Evolutionary conservation across 2,888 invertebrate genomes (phyloP).

Genomic region (Megastigmus dorsalis): DNA sequence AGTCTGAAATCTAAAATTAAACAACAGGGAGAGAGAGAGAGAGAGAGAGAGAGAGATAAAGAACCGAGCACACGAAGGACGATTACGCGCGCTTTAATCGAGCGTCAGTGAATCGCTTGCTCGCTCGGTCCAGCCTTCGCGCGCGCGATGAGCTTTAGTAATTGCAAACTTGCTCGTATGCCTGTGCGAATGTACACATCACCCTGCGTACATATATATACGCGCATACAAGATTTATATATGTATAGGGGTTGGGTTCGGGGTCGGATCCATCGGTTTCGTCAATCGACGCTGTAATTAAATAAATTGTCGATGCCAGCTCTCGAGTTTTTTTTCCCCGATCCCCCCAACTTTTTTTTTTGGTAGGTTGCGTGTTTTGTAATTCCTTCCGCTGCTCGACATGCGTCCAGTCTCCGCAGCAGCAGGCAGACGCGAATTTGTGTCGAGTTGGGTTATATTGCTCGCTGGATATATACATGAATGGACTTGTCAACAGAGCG

Average conservation of each 20-base stretch:
- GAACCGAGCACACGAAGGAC: not conserved
- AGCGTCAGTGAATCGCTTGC: not conserved
- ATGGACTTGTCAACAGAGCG: conserved; percentile 30
- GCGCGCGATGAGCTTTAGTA: not conserved
- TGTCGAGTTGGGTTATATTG: not conserved
- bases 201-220: too few relatives aligned
- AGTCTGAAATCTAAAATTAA: too few relatives aligned
- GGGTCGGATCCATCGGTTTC: not conserved
- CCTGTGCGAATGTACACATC: not conserved
- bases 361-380: too few relatives aligned
- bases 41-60: not conserved
- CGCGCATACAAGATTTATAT: not conserved
- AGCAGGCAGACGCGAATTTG: too few relatives aligned
- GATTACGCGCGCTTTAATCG: conserved; percentile 12
- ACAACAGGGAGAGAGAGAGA: too few relatives aligned
- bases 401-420: too few relatives aligned
- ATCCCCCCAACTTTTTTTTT: too few relatives aligned
- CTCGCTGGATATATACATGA: not conserved
- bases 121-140: not conserved
- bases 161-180: not conserved
- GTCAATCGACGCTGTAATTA: conserved; percentile 34
- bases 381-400: too few relatives aligned
- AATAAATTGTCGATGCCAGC: not conserved
- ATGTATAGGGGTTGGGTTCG: too few relatives aligned
- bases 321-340: not conserved